Percentiles rank a stretch among this genome's conserved stretches.
Conservation (phyloP, 2,888 invertebrate genomes). For the Chaitophorus viminalis region DNA sequence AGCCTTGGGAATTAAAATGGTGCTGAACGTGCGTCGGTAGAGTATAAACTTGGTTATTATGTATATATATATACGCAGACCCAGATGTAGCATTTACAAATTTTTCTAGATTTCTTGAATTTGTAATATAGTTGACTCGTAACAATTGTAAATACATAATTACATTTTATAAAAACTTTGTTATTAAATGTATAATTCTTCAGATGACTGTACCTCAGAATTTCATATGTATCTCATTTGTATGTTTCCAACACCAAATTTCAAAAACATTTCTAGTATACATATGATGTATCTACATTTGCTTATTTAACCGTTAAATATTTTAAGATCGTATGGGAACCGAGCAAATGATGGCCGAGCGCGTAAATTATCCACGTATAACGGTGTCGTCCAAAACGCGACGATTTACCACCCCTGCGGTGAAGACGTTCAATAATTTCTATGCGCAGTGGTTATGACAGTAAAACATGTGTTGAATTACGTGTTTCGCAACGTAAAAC, state of each 20-base stretch:
- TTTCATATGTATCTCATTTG: too few relatives aligned
- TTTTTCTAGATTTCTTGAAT: background rate
- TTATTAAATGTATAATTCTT: too few relatives aligned
- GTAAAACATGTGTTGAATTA: background rate
- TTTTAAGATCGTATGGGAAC: background rate
- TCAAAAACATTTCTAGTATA: too few relatives aligned
- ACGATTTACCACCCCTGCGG: background rate
- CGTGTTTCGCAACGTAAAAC: background rate
- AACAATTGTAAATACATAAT: too few relatives aligned
- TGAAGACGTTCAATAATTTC: background rate
- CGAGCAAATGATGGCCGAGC: background rate
- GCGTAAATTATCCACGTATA: background rate
- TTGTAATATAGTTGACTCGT: too few relatives aligned
- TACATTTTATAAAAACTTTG: too few relatives aligned
- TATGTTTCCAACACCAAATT: too few relatives aligned
- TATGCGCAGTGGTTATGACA: background rate
- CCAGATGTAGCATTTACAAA: background rate
- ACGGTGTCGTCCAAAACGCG: background rate
- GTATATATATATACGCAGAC: background rate
- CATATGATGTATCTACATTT: too few relatives aligned
- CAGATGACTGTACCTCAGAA: too few relatives aligned
- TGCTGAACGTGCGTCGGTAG: background rate
- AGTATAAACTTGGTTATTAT: background rate
- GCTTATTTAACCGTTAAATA: too few relatives aligned
- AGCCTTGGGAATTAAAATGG: constrained; percentile 32